Percentiles rank a stretch among this genome's conserved stretches.
phyloP scores from a whole-genome alignment of 2,888 invertebrate species.

The Phrixothrix hirtus region DNA sequence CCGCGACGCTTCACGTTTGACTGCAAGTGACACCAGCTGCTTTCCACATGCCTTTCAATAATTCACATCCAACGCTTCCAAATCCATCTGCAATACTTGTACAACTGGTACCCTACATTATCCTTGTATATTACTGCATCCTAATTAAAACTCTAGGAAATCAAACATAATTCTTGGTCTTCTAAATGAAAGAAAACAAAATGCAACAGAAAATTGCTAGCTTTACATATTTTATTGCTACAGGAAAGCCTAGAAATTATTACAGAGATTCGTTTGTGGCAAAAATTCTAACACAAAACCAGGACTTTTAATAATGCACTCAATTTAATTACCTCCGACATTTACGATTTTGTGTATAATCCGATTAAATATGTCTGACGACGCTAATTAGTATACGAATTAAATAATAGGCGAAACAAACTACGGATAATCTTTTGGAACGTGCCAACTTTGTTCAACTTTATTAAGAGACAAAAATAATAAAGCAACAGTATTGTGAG shows the following conservation, averaged over 20 bases:
- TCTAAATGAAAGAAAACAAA: no score
- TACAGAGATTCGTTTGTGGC: background rate
- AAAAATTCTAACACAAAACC: background rate
- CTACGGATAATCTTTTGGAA: conserved; percentile 24
- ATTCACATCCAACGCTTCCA: conserved; percentile 43
- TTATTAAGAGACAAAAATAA: conserved; percentile 23
- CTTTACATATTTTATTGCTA: no score
- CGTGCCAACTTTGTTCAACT: conserved; percentile 23
- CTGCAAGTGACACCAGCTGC: conserved; percentile 45
- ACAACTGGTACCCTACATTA: conserved; percentile 14
- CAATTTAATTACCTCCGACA: conserved; percentile 6
- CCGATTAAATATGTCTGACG: conserved; percentile 16
- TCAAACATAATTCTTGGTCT: no score
- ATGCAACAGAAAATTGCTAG: no score
- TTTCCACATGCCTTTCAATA: conserved; percentile 44
- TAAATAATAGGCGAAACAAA: conserved; percentile 15
- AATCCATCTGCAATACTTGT: conserved; percentile 45
- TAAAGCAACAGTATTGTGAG: conserved; percentile 17
- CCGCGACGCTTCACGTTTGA: conserved; percentile 29
- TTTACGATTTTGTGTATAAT: conserved; percentile 11
- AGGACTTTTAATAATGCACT: background rate
- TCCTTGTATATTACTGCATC: conserved; percentile 7
- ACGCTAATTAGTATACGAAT: conserved; percentile 14
- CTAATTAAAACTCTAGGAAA: no score
- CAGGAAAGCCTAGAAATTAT: background rate